Conservation (phyloP, 2,888 invertebrate genomes). For the Athripsodes cinereus region DNA sequence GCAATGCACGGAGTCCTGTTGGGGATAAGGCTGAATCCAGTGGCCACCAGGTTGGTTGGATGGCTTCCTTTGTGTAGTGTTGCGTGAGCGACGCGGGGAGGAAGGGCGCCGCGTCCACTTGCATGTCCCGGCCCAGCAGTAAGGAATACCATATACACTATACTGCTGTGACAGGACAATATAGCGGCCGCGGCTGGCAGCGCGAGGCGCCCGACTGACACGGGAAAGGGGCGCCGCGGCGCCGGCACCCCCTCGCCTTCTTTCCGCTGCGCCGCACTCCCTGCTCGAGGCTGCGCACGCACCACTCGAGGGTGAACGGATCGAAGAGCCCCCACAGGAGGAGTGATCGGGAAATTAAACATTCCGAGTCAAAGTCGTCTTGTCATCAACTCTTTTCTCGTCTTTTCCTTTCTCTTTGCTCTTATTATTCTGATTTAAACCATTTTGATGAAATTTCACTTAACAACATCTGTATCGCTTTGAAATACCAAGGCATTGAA, state of each 20-base stretch:
- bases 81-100: constrained; percentile 3
- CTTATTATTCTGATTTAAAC: background rate
- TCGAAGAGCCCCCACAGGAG: background rate
- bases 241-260: constrained; percentile 41
- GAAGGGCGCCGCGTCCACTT: constrained; percentile 31
- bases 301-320: constrained; percentile 1
- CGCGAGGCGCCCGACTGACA: constrained; percentile 10
- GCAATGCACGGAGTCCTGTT: too few relatives aligned
- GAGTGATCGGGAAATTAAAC: background rate
- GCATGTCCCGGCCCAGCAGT: constrained; percentile 92
- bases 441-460: too few relatives aligned
- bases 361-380: background rate
- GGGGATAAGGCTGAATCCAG: background rate
- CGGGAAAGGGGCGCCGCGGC: constrained; percentile 33
- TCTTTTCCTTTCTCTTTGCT: background rate
- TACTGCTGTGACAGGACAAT: constrained; percentile 99
- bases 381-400: background rate
- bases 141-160: constrained; percentile 51
- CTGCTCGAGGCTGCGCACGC: background rate
- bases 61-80: background rate
- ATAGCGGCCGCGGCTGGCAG: constrained; percentile 57
- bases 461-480: too few relatives aligned
- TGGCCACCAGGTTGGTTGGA: background rate
- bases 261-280: constrained; percentile 38
- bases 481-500: too few relatives aligned